These are phyloP conservation scores for Cheilosia variabilis DNA, from an alignment of 2,888 invertebrate genomes.

Conservation along the genomic window DNA sequence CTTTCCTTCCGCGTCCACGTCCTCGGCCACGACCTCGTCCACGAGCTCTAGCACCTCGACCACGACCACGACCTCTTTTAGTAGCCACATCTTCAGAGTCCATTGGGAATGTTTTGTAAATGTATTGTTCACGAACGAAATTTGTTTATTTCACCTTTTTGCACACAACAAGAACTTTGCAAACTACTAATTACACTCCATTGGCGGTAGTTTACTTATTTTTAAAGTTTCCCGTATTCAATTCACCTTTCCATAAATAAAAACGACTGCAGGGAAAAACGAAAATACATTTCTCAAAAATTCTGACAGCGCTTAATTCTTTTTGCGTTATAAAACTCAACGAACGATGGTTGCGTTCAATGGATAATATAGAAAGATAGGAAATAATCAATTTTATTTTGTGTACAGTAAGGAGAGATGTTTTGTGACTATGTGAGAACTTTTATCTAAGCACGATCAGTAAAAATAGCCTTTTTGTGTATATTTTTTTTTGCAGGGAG, in stretches of 20 bases:
- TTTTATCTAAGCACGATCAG: no score
- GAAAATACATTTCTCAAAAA: background rate
- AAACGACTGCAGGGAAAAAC: background rate
- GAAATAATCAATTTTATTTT: no score
- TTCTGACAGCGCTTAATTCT: background rate
- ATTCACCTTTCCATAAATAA: background rate
- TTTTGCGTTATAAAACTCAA: background rate
- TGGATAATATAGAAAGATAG: background rate
- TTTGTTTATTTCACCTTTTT: constrained; percentile 3
- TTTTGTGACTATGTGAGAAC: no score
- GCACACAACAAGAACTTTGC: background rate
- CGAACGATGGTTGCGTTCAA: constrained; percentile 5
- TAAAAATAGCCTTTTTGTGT: no score
- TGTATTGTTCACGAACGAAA: background rate
- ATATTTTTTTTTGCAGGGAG: no score
- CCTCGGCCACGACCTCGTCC: constrained; percentile 92
- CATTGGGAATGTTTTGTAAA: constrained; percentile 49
- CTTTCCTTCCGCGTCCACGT: constrained; percentile 90
- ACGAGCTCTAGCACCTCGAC: constrained; percentile 85
- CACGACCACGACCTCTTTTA: constrained; percentile 82
- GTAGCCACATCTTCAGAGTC: constrained; percentile 79
- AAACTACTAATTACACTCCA: background rate
- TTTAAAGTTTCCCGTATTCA: background rate
- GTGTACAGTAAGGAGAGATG: constrained; percentile 4
- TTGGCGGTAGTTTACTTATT: background rate